Evolutionary conservation across 1,140 invertebrate genomes (phyloP).

Genomic region (Apis dorsata): DNA sequence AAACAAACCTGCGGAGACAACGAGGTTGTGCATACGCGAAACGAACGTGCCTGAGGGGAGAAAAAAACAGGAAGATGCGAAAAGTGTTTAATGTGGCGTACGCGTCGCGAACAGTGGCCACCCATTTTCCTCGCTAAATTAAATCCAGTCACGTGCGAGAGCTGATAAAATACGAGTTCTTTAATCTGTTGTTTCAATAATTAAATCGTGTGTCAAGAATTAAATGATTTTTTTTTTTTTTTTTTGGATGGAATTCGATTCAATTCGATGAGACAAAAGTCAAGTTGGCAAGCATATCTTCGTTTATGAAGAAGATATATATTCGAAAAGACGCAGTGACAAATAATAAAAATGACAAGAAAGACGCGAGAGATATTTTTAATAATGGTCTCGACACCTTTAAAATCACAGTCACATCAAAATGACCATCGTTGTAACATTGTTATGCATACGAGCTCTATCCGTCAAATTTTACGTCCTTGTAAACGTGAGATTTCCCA

Average conservation of each 20-base stretch:
- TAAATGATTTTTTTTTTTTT: constrained; percentile 21
- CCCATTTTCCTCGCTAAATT: constrained; percentile 41
- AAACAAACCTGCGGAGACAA: background rate
- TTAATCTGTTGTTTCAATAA: constrained; percentile 45
- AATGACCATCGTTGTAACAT: background rate
- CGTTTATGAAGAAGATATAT: too few relatives aligned
- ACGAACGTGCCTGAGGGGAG: background rate
- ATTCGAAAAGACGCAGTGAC: too few relatives aligned
- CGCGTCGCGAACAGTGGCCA: constrained; percentile 9
- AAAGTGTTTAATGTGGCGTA: constrained; percentile 36
- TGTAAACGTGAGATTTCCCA: too few relatives aligned
- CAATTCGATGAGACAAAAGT: background rate
- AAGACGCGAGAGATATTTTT: too few relatives aligned
- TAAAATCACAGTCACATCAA: too few relatives aligned
- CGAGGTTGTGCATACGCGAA: background rate
- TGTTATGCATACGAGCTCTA: background rate
- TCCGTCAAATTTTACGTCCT: background rate
- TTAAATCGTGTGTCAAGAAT: constrained; percentile 42
- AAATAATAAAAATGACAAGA: too few relatives aligned
- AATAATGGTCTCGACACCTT: too few relatives aligned
- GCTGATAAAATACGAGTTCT: background rate
- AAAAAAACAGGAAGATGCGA: constrained; percentile 21
- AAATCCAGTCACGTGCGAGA: constrained; percentile 56
- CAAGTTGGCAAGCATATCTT: too few relatives aligned
- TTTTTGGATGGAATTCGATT: too few relatives aligned